These are phyloP conservation scores for Chiloscyllium punctatum DNA, from an alignment of 2,797 vertebrate genomes.

Conservation along the genomic window DNA sequence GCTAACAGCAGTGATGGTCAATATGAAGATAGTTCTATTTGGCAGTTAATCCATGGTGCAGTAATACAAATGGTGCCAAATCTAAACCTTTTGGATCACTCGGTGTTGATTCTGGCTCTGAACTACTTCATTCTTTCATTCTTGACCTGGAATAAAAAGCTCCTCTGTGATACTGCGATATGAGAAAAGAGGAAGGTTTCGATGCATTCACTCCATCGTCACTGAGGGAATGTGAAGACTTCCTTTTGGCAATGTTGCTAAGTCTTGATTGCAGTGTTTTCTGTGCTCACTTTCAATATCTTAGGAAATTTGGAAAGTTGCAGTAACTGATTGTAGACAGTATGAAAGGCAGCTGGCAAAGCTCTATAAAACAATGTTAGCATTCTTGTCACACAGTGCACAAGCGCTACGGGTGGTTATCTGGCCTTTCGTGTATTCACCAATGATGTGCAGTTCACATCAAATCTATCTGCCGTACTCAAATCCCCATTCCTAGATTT, in stretches of 20 bases:
- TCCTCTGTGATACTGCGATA: not conserved
- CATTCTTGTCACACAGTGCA: not conserved
- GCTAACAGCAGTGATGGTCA: not conserved
- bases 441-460: not conserved
- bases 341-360: too few relatives aligned
- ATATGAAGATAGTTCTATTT: not conserved
- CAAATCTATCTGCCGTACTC: not conserved
- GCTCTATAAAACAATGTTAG: not conserved
- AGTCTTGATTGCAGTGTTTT: not conserved
- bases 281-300: not conserved
- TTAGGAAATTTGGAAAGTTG: not conserved
- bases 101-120: not conserved
- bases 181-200: not conserved
- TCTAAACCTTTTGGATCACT: not conserved
- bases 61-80: not conserved
- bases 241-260: not conserved
- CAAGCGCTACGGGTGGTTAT: too few relatives aligned
- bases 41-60: not conserved
- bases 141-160: not conserved
- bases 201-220: not conserved
- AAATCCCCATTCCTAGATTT: not conserved
- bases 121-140: not conserved
- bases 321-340: not conserved
- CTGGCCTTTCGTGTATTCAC: too few relatives aligned
- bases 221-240: not conserved